Conservation (phyloP, 2,888 invertebrate genomes). For the Antheraea yamamai region DNA sequence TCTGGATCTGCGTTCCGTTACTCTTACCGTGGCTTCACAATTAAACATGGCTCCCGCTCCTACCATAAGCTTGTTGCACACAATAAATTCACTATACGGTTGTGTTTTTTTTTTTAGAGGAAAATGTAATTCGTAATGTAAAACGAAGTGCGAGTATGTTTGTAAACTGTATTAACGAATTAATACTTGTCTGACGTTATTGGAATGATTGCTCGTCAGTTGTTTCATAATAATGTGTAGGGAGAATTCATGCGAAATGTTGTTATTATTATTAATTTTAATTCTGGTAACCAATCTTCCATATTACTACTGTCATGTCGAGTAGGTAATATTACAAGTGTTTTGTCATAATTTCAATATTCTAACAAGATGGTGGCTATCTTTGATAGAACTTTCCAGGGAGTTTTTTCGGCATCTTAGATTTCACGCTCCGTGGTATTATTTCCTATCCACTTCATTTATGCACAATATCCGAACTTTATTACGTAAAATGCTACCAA, state of each 20-base stretch:
- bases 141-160: neutral
- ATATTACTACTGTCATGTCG: too few species aligned
- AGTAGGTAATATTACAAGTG: too few species aligned
- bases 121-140: neutral
- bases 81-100: neutral
- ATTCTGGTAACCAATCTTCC: too few species aligned
- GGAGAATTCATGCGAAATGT: neutral
- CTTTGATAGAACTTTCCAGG: too few species aligned
- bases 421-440: too few species aligned
- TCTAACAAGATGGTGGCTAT: too few species aligned
- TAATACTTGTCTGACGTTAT: neutral
- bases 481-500: too few species aligned
- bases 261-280: too few species aligned
- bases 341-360: too few species aligned
- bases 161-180: neutral
- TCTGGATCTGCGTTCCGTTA: constrained; percentile 51
- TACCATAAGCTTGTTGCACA: constrained; percentile 19
- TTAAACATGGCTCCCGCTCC: constrained; percentile 12
- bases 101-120: neutral
- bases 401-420: too few species aligned
- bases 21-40: neutral
- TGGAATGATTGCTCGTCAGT: neutral
- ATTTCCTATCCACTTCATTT: too few species aligned
- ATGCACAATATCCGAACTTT: too few species aligned
- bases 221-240: neutral